Base-by-base conservation (phyloP, 2,113 vertebrate genomes). In the Amphiprion ocellaris region DNA sequence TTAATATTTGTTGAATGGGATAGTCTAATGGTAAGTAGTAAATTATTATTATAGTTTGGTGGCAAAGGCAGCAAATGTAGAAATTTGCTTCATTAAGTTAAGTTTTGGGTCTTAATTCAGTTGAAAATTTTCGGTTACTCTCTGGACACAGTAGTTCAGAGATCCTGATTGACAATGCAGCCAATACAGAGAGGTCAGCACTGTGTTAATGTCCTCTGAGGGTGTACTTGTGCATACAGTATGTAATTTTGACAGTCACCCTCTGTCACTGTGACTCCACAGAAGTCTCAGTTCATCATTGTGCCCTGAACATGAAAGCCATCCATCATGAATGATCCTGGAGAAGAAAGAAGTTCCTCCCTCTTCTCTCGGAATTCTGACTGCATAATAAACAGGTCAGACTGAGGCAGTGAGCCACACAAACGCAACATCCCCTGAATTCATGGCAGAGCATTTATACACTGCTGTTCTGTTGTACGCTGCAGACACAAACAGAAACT, bases 371-470 rank as follows among this genome's bases (percentile, higher is more conserved):
- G 83, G 70, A 86, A 71, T 76, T 41, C 64, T 33, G 41, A 62
- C 82, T 81, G 68, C 47, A 83, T 80, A 85, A 79, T 73, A 80
- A 92, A 81, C 71, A 90, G 85, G 78, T 89, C 80, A 79, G 67
- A 71, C 66, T 81, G 71, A 78, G 71, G 75, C 67, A 78, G 65
- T 46, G 49, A 68, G 71, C 63, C 83, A 72, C 68, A 77, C 50
- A 68, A 70, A 56, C 79, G 80, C 79, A 62, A 72, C 12, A 39
- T 21, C 41, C 59, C 55, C 21, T 72, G 50, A 55, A 52, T 72
- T 81, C n/a, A 52, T 2, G 33, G 67, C 69, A 46, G 47, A 47
- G 19, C 44, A 21, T 53, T 85, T n/a, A 39, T 24, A 39, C 50
- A 0, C 81, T 24, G 65, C 73, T 26, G 71, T 23, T 68, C 61